Base-by-base conservation (phyloP, 2,113 vertebrate species). In the Protomyctophum bolini region DNA sequence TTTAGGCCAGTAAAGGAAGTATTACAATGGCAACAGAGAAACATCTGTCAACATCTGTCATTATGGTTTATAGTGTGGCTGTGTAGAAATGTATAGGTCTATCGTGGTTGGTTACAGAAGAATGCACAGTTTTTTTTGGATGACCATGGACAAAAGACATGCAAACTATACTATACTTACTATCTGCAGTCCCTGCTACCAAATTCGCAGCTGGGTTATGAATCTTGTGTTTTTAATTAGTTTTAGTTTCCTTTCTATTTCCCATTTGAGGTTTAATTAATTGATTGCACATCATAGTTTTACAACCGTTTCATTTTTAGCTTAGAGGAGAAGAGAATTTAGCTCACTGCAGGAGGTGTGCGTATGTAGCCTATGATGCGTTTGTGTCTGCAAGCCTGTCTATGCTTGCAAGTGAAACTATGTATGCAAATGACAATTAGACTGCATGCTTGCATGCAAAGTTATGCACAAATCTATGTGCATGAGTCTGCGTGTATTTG, bases 61-160 rank as follows among this genome's bases (percentile, higher is more conserved):
- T 10, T 0, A 75, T 86, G 76, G 80, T 82, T 82, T 72, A 80
- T 84, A 58, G 7, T 49, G 46, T 21, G 21, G 21, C 21, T 21
- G 21, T 6, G 10, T 55, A 56, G 47, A 41, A 10, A 45, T 60
- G 29, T 69, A 41, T 41, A 69, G 55, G 61, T 58, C 62, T 10
- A 54, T n/a, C 10, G 6, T 50, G 51, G 10, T 54, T n/a, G 63
- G 56, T 68, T 71, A 58, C 47, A 69, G 54, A 41, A 58, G 45
- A 71, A 72, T 21, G 59, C 46, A 59, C 45, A 33, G 28, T 61
- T 75, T 70, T 68, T 68, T 28, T 61, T 1, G 47, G 45, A 41
- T 41, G 33, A 69, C 29, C 68, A 48, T 41, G 66, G 65, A 82
- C n/a, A 63, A 67, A 80, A 59, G 11, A 58, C 74, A 51, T 60